Base-by-base conservation (phyloP, 2,888 invertebrate genomes). In the Graphium colonna region DNA sequence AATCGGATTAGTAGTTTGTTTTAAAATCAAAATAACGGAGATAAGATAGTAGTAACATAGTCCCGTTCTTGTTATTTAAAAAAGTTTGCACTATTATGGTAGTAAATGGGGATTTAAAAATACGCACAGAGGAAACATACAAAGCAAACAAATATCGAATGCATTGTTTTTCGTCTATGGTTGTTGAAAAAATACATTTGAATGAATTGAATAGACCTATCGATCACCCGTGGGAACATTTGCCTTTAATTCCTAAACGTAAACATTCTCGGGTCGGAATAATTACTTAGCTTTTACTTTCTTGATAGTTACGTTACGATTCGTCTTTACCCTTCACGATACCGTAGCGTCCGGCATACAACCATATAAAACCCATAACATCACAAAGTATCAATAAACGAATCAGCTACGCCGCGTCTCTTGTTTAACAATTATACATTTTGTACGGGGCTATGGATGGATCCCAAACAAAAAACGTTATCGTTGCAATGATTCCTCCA, bases 351-450 rank as follows among this genome's bases (percentile, higher is more conserved):
- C 33, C 21, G 36, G 42, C 31, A 33, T 50, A 21, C 42, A 40
- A 52, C 51, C 44, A 52, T 42, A 50, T 18, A 45, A 49, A 40
- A 50, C 40, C 49, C 54, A 52, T 52, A 55, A 51, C 50, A 51
- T 50, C 55, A 31, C 50, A 45, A 43, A 49, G 54, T 60, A 60
- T 52, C 58, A 52, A 63, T 63, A 61, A 68, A 66, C 60, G 54
- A 57, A 64, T 68, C 62, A 45, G 66, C 41, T 51, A 63, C 63
- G 63, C 59, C 55, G 54, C 60, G 60, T 59, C 55, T 53, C 58
- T 59, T 56, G 58, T 62, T 59, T 58, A 56, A 51, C 62, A 65
- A 68, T 68, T 68, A 67, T 66, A 63, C 60, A 68, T 68, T 68
- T 62, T 57, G 57, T 60, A 66, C 59, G 67, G 63, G 51, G 60